Base-by-base conservation (phyloP, 2,888 invertebrate species). In the Sphecodes monilicornis region DNA sequence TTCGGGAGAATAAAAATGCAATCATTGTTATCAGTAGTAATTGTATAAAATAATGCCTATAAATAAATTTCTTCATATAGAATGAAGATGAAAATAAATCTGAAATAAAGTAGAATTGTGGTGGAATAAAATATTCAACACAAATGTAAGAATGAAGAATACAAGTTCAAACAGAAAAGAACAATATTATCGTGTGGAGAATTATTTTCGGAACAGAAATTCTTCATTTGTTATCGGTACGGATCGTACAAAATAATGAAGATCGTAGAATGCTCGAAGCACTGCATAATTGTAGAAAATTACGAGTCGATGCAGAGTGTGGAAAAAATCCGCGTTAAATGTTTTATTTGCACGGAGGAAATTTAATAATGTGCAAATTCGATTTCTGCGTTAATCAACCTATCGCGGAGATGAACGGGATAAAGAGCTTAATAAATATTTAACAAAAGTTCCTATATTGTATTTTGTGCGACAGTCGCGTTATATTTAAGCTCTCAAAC, bases 361-460 rank as follows among this genome's bases (percentile, higher is more conserved):
- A 60, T 60, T 60, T 29, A 60, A 60, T 60, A 60, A 60, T 6
- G 18, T 16, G 29, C 60, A 60, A 60, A 29, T 60, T 60, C 29
- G 60, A 60, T 29, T 60, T 60, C 29, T 3, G 60, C 16, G 29
- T 60, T 60, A 29, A 60, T 60, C 60, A 60, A 29, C 29, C 29
- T 60, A 60, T 60, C 60, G 29, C 60, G 6, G 60, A 2, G 6
- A 18, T 60, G 16, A 60, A 60, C 29, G 60, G 16, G 60, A 29
- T 60, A 60, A 60, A 60, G 16, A 29, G 60, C 60, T 29, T 60
- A 29, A 60, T 60, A 29, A 29, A 60, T 60, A 60, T 29, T 60
- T 60, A 60, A 29, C 60, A 60, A 60, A 60, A 60, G 60, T 60
- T 60, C 29, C 29, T 60, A 16, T 29, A 60, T 60, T 60, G 29